Evolutionary conservation across 1,140 invertebrate genomes (phyloP).

Genomic region (Nylanderia fulva): DNA sequence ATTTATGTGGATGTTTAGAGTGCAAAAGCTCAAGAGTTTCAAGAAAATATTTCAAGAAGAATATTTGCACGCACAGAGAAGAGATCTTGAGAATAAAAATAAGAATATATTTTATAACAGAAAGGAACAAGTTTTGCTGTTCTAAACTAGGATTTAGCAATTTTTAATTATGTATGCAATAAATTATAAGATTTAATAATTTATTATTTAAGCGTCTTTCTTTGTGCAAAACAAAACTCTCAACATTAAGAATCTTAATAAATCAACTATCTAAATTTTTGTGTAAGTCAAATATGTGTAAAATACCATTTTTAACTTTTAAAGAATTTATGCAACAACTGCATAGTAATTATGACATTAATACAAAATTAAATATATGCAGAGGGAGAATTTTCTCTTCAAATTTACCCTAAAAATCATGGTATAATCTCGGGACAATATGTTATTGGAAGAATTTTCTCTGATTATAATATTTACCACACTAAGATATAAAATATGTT

Average conservation of each 20-base stretch:
- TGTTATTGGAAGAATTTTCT: too few species aligned
- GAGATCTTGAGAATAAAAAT: background rate
- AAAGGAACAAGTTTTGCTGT: background rate
- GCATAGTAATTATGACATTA: background rate
- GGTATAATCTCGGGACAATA: too few species aligned
- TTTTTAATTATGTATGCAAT: background rate
- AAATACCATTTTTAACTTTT: background rate
- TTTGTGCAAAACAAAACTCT: background rate
- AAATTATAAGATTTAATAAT: background rate
- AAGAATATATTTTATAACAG: background rate
- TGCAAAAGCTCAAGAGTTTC: slow-evolving; percentile 1
- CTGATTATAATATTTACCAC: too few species aligned
- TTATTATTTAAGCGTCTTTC: background rate
- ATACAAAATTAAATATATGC: background rate
- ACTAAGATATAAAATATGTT: too few species aligned
- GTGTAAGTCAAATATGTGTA: background rate
- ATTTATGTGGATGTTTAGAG: slow-evolving; percentile 10
- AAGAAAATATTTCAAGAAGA: slow-evolving; percentile 1
- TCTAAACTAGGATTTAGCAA: background rate
- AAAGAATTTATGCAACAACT: background rate
- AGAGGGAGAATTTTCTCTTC: too few species aligned
- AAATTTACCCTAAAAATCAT: too few species aligned
- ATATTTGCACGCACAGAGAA: background rate
- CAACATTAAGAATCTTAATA: background rate
- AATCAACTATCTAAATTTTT: background rate